phyloP scores from a whole-genome alignment of 2,113 vertebrate genomes.

The Pipra filicauda region DNA sequence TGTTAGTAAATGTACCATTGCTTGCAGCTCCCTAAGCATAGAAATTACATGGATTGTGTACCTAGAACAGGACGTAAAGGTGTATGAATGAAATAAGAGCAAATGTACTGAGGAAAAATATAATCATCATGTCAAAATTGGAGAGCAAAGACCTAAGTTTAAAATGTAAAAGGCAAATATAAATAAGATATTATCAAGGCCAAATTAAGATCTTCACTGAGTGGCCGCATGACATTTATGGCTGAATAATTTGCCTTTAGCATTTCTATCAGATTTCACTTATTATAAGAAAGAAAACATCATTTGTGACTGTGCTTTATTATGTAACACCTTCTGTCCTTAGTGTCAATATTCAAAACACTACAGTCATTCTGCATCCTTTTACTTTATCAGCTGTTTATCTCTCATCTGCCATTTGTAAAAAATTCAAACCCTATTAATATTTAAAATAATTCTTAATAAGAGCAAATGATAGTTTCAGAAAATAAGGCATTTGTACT shows the following conservation, averaged over 20 bases:
- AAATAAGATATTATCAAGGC: background rate
- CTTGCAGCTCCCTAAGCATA: constrained; percentile 4
- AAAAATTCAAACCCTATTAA: background rate
- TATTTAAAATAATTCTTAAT: background rate
- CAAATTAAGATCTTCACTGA: constrained; percentile 27
- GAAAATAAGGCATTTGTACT: background rate
- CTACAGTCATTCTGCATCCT: constrained; percentile 62
- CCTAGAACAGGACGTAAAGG: background rate
- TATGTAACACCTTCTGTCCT: constrained; percentile 62
- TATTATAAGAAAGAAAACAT: constrained; percentile 32
- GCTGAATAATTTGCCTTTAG: constrained; percentile 52
- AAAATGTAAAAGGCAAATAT: background rate
- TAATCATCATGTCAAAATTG: background rate
- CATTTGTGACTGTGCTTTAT: constrained; percentile 61
- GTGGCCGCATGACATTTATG: constrained; percentile 38
- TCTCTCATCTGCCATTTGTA: constrained; percentile 30
- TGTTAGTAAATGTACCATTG: background rate
- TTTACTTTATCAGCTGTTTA: constrained; percentile 60
- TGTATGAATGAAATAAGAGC: background rate
- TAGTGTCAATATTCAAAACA: constrained; percentile 47
- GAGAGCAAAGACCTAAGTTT: background rate
- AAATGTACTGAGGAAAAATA: background rate
- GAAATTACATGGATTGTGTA: background rate
- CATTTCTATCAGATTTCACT: constrained; percentile 59
- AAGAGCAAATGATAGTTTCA: background rate